Conservation (phyloP, 2,888 invertebrate species). For the Thera britannica region DNA sequence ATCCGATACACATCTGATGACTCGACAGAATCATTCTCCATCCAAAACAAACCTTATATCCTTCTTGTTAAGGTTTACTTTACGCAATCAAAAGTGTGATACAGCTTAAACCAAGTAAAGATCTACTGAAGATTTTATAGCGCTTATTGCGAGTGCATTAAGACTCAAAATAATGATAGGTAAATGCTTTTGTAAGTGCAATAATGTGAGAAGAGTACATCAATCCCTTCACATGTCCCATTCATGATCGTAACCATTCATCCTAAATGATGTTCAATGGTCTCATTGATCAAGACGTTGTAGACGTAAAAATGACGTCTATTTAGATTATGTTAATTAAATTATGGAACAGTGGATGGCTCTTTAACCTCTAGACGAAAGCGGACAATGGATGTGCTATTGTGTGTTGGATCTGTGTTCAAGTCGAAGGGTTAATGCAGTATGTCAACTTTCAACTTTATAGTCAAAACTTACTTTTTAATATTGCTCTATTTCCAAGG, state of each 20-base stretch:
- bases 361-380: too few species aligned
- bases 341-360: background rate
- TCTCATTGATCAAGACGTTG: conserved; percentile 48
- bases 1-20: conserved; percentile 36
- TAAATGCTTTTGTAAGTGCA: conserved; percentile 51
- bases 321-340: background rate
- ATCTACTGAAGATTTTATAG: conserved; percentile 11
- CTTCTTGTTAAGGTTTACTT: background rate
- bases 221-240: conserved; percentile 67
- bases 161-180: conserved; percentile 36
- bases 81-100: background rate
- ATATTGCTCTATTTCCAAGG: too few species aligned
- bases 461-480: too few species aligned
- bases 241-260: conserved; percentile 71
- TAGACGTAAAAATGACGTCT: background rate
- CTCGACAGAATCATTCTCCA: conserved; percentile 15
- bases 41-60: conserved; percentile 12
- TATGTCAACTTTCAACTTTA: too few species aligned
- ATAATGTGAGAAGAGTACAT: conserved; percentile 52
- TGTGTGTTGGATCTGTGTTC: too few species aligned
- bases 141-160: conserved; percentile 26
- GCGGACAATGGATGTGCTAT: too few species aligned
- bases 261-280: conserved; percentile 48
- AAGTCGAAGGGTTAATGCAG: too few species aligned
- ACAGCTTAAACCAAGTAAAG: conserved; percentile 11